Base-by-base conservation (phyloP, 2,888 invertebrate genomes). In the Phortica okadai region DNA sequence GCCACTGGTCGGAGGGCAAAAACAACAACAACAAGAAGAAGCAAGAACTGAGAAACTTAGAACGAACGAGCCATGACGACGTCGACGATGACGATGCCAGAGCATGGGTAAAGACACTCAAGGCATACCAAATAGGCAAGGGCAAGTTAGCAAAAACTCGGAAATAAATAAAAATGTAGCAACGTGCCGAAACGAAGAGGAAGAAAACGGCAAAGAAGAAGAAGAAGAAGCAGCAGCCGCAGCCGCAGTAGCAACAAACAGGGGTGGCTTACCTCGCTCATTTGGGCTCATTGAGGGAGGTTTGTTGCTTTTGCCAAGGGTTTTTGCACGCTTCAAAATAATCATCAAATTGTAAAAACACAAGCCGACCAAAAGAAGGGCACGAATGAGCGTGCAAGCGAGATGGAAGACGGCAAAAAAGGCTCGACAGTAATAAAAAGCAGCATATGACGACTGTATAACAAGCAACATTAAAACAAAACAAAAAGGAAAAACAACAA, bases 331-430 rank as follows among this genome's bases (percentile, higher is more conserved):
- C 70, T 78, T 80, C 82, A 82, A 82, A 79, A 86, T 83, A 84
- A 85, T 88, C 83, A 88, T 86, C 82, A 86, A 83, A 85, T 81
- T 76, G 33, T 41, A 62, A 59, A 74, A 41, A 54, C 56, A 2
- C 76, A 80, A 73, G 14, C 1, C 6, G 8, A 33, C 67, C n/a
- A 41, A 21, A 25, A 33, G 7, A 76, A 76, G 78, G 56, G 72
- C 21, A 50, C 50, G 82, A 75, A 2, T 5, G 33, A 33, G 33
- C 33, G 33, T 74, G 73, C 6, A 33, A 64, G 58, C 62, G n/a
- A 56, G 16, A 56, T 1, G 14, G 62, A 33, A 62, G 21, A 16
- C 21, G 16, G 11, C 7, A 21, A 62, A 62, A 62, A 62, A 62
- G 62, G 66, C 62, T 5, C 50, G 62, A 50, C 50, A 25, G 21